A percentile compares a stretch with the other conserved stretches of the same genome.
Evolutionary conservation across 2,888 invertebrate species (phyloP).

Genomic region (Lysandra coridon): DNA sequence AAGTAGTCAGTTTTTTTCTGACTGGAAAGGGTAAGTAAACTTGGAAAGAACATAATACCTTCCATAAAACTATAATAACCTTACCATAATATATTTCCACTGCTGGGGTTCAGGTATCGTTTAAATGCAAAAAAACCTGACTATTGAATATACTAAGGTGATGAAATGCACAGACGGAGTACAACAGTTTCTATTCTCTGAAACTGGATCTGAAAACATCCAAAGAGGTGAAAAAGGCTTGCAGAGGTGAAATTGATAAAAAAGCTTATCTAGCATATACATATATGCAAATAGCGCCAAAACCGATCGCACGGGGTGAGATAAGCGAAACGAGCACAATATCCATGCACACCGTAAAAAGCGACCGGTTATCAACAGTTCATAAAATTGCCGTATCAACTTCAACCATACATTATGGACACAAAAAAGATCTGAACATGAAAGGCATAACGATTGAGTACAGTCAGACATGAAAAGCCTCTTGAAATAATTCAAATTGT

Average conservation of each 20-base stretch:
- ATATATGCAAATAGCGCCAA: background rate
- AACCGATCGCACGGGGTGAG: background rate
- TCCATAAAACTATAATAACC: background rate
- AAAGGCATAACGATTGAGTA: conserved; percentile 28
- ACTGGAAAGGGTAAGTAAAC: background rate
- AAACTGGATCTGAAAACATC: background rate
- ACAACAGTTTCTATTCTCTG: background rate
- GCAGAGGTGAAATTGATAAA: background rate
- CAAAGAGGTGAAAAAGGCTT: background rate
- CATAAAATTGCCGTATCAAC: conserved; percentile 25
- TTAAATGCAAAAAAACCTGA: background rate
- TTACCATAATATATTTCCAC: background rate
- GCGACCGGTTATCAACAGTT: conserved; percentile 25
- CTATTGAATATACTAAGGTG: background rate
- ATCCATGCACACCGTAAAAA: background rate
- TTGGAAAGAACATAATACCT: background rate
- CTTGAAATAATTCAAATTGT: background rate
- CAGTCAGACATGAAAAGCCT: background rate
- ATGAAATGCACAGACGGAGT: background rate
- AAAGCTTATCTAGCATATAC: background rate
- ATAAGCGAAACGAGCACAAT: conserved; percentile 5
- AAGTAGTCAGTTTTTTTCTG: background rate
- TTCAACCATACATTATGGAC: conserved; percentile 21
- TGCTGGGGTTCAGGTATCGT: background rate
- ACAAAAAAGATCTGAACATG: conserved; percentile 20